These are phyloP conservation scores for Pollicipes pollicipes DNA, from an alignment of 1,140 invertebrate species.

Conservation along the genomic window DNA sequence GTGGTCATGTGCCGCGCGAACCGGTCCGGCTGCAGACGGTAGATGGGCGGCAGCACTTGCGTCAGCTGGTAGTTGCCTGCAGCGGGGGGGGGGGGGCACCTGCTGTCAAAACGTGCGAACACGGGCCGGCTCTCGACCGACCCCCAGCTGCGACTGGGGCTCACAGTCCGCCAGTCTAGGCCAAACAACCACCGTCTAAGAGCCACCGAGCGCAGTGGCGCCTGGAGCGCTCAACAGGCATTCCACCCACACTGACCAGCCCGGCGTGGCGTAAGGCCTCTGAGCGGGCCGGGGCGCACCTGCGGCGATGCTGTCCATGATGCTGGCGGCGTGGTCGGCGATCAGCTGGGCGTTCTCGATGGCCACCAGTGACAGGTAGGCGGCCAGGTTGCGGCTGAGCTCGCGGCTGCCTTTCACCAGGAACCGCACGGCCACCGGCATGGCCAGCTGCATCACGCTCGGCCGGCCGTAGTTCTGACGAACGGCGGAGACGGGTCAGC, in stretches of 20 bases:
- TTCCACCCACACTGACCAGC: too few relatives aligned
- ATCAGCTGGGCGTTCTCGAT: constrained; percentile 71
- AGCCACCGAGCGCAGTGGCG: too few relatives aligned
- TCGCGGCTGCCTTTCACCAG: constrained; percentile 75
- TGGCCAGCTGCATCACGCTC: constrained; percentile 66
- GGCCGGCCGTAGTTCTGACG: constrained; percentile 69
- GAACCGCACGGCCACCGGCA: constrained; percentile 79
- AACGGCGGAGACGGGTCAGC: constrained; percentile 12
- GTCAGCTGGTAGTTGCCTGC: constrained; percentile 65
- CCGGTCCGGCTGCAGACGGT: constrained; percentile 62
- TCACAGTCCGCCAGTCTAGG: too few relatives aligned
- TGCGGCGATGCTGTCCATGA: constrained; percentile 72
- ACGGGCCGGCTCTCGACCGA: too few relatives aligned
- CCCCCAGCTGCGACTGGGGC: too few relatives aligned
- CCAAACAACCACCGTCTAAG: too few relatives aligned
- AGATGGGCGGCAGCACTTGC: constrained; percentile 68
- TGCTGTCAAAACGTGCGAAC: neutral
- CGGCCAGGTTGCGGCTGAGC: constrained; percentile 69
- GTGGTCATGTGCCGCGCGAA: constrained; percentile 65
- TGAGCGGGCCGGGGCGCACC: too few relatives aligned
- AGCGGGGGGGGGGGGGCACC: neutral
- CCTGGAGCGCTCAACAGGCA: too few relatives aligned
- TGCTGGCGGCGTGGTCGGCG: constrained; percentile 66
- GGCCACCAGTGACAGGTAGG: constrained; percentile 78
- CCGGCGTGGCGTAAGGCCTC: too few relatives aligned